Percentiles rank a stretch among this genome's conserved stretches.
Conservation (phyloP, 2,888 invertebrate genomes). For the Schizotus pectinicornis region DNA sequence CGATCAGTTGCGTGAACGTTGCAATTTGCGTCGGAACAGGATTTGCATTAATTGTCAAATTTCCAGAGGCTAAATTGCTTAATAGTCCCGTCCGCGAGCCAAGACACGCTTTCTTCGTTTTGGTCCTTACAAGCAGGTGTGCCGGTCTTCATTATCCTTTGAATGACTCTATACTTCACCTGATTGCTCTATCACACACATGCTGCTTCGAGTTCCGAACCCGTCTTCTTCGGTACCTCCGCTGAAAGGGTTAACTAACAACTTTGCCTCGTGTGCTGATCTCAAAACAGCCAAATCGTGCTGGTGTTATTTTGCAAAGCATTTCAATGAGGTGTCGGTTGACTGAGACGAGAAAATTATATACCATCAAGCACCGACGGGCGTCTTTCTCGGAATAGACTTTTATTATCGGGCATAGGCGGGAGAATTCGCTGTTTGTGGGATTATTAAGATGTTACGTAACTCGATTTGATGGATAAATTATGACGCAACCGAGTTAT, state of each 20-base stretch:
- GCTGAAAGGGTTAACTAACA: no score
- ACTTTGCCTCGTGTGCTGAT: not conserved
- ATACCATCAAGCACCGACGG: not conserved
- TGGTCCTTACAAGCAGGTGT: slow-evolving; percentile 17
- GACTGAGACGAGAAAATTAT: slow-evolving; percentile 13
- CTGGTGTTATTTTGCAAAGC: slow-evolving; percentile 4
- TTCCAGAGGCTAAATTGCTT: slow-evolving; percentile 15
- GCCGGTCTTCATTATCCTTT: slow-evolving; percentile 28
- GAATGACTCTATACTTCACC: slow-evolving; percentile 25
- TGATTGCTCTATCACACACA: slow-evolving; percentile 27
- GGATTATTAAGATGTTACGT: slow-evolving; percentile 1
- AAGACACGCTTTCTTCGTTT: slow-evolving; percentile 2
- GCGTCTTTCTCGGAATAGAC: no score
- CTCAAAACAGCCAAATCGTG: slow-evolving; percentile 3
- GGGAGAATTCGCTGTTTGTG: no score
- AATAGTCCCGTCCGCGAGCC: not conserved
- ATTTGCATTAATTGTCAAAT: no score
- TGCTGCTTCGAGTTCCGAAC: slow-evolving; percentile 7
- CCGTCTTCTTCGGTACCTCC: no score
- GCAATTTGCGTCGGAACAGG: no score
- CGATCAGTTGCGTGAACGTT: no score
- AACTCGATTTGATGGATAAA: slow-evolving; percentile 12
- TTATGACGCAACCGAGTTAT: slow-evolving; percentile 9
- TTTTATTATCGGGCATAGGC: no score
- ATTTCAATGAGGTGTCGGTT: not conserved